Evolutionary conservation across 2,113 vertebrate species (phyloP), one percentile per base, ranked within the genome.

Genomic region (Anser cygnoides): DNA sequence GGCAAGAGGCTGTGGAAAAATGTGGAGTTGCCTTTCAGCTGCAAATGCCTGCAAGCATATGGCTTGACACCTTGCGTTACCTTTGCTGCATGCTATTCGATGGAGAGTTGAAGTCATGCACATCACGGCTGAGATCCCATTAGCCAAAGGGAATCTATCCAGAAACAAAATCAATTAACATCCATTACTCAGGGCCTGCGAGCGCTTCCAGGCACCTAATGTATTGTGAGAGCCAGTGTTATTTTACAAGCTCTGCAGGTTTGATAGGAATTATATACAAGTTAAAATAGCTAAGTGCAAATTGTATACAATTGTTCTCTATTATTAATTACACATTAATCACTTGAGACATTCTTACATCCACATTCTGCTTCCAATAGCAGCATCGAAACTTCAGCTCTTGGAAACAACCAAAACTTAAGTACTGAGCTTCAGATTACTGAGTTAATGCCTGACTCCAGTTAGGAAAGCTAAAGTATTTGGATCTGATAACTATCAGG

Each of bases 291-390:
- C 82, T 85, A 92, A 90, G 72, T 86, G 90, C 85, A 88, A 91
- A 76, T 70, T 35, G 49, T 61, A 82, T 73, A 82, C 50, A 68
- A 3, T 85, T 73, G 63, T 83, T 77, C 84, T 91, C 28, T 67
- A 63, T 86, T 88, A 93, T 90, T 94, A 91, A 91, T 90, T 76
- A 91, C 67, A 71, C 75, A 93, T 86, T 63, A 77, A 94, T 95
- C 79, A 88, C 59, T 12, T 21, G 28, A 86, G 46, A 93, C 61
- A 41, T 61, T 54, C 93, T 89, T 91, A 71, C 44, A 84, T 44
- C 67, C 58, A 58, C 25, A 25, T 79, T 74, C 79, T 94, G 46
- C 63, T 86, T 95, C 52, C 72, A 87, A 58, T 22, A 84, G 61
- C 70, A 87, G 31, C 11, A 44, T 65, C 55, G 87, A n/a, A 95